Conservation (phyloP, 2,888 invertebrate species). For the Dicycla oo region DNA sequence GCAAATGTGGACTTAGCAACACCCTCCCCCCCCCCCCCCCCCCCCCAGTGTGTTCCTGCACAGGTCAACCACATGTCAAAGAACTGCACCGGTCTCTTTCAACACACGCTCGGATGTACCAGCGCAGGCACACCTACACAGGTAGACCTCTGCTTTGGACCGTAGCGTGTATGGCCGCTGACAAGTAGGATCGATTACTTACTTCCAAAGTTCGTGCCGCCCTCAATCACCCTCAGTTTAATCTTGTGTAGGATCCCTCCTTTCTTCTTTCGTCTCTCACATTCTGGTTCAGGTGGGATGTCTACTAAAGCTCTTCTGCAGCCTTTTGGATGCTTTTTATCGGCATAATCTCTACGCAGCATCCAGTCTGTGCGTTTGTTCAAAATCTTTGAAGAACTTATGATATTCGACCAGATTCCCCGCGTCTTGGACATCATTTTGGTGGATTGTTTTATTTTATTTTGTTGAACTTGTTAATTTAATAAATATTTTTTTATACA, state of each 20-base stretch:
- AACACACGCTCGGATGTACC: neutral
- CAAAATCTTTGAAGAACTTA: conserved; percentile 50
- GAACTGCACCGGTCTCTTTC: neutral
- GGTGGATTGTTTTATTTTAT: conserved; percentile 47
- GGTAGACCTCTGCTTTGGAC: neutral
- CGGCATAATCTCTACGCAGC: conserved; percentile 71
- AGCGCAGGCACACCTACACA: too few species aligned
- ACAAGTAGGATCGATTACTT: conserved; percentile 62
- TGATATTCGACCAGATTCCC: conserved; percentile 66
- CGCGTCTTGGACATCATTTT: conserved; percentile 66
- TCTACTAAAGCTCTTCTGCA: conserved; percentile 81
- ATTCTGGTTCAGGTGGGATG: conserved; percentile 74
- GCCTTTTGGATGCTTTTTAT: conserved; percentile 61
- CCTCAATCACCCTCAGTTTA: conserved; percentile 82
- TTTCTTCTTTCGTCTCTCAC: conserved; percentile 73
- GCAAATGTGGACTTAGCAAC: too few species aligned
- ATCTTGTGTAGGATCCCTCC: conserved; percentile 82
- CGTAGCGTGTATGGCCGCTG: neutral
- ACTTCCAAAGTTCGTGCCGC: conserved; percentile 88
- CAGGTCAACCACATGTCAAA: neutral
- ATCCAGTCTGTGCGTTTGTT: conserved; percentile 52
- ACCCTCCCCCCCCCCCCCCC: too few species aligned
- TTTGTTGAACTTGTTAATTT: conserved; percentile 57
- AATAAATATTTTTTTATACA: conserved; percentile 53
- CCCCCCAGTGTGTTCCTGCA: too few species aligned